phyloP scores from a whole-genome alignment of 2,888 invertebrate species.

The Zootermopsis nevadensis region DNA sequence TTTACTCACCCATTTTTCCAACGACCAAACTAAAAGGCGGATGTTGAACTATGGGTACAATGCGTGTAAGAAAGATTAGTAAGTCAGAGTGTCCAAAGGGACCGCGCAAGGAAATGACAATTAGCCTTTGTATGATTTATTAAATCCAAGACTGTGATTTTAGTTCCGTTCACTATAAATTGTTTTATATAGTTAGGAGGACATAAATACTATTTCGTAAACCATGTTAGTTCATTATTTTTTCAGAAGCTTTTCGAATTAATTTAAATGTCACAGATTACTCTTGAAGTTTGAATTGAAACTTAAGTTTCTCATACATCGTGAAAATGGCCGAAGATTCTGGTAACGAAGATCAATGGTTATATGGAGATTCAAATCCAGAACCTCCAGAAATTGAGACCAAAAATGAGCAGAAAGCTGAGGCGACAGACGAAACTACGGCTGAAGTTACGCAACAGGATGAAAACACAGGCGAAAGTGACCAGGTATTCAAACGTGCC shows the following conservation, averaged over 20 bases:
- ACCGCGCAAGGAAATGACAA: not conserved
- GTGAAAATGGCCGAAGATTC: conserved; percentile 72
- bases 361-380: conserved; percentile 82
- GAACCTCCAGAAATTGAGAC: conserved; percentile 60
- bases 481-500: conserved; percentile 43
- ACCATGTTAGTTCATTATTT: too few relatives aligned
- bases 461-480: conserved; percentile 19
- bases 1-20: conserved; percentile 9
- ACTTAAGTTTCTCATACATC: not conserved
- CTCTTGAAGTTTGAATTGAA: not conserved
- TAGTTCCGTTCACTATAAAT: too few relatives aligned
- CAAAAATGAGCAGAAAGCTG: conserved; percentile 49
- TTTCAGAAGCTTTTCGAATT: too few relatives aligned
- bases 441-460: conserved; percentile 56
- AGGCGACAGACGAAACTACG: conserved; percentile 56
- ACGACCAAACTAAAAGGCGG: not conserved
- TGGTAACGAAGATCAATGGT: conserved; percentile 85
- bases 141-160: too few relatives aligned
- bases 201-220: too few relatives aligned
- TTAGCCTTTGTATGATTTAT: too few relatives aligned
- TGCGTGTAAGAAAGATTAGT: too few relatives aligned
- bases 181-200: too few relatives aligned
- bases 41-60: conserved; percentile 53
- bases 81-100: not conserved
- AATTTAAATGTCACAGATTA: too few relatives aligned